Evolutionary conservation across 2,113 vertebrate species (phyloP).

Genomic region (Paralichthys olivaceus): DNA sequence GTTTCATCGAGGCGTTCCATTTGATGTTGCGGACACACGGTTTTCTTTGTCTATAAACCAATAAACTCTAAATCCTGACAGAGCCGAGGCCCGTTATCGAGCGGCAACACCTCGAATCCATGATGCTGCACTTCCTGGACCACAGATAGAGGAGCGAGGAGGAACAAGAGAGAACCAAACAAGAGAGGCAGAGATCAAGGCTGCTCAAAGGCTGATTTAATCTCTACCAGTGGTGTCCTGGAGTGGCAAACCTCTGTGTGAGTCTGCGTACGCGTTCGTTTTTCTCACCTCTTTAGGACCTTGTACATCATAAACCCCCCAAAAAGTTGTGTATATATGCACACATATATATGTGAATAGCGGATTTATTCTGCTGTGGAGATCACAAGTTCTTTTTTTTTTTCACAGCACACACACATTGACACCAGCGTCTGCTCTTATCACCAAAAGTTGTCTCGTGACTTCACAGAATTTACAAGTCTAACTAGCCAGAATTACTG

Average conservation of each 20-base stretch:
- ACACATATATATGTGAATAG: too few relatives aligned
- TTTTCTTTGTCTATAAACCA: constrained; percentile 29
- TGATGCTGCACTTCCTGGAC: constrained; percentile 30
- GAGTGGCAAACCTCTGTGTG: constrained; percentile 11
- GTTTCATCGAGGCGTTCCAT: background rate
- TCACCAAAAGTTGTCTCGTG: too few relatives aligned
- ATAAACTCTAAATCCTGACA: constrained; percentile 52
- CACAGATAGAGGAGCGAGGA: constrained; percentile 1
- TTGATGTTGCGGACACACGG: constrained; percentile 33
- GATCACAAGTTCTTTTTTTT: too few relatives aligned
- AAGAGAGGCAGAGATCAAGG: constrained; percentile 52
- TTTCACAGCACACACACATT: too few relatives aligned
- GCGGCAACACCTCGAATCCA: constrained; percentile 3
- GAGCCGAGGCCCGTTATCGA: constrained; percentile 30
- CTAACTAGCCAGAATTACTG: background rate
- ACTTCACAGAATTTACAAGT: too few relatives aligned
- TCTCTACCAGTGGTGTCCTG: constrained; percentile 38
- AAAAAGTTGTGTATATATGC: too few relatives aligned
- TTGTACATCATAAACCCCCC: too few relatives aligned
- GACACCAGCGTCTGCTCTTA: too few relatives aligned
- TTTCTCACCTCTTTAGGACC: background rate
- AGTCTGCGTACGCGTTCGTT: too few relatives aligned
- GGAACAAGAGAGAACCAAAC: constrained; percentile 44
- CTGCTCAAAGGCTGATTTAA: constrained; percentile 52
- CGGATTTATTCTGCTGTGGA: too few relatives aligned